These are phyloP conservation scores for Pocillopora damicornis DNA, from an alignment of 64 coral and sea anemone genomes.

Conservation along the genomic window DNA sequence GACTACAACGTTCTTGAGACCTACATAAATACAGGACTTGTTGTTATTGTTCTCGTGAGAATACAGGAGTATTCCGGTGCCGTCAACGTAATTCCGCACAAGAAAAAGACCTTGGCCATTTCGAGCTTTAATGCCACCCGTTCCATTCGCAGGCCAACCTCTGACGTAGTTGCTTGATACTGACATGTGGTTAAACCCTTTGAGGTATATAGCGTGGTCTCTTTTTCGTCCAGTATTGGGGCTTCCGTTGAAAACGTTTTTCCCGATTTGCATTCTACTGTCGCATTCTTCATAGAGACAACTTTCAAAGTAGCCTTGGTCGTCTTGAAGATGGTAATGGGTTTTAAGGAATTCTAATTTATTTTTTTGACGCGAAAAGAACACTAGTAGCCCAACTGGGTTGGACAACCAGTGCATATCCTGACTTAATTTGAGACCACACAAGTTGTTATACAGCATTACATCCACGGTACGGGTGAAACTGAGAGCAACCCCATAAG, in stretches of 20 bases:
- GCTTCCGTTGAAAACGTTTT: conserved; percentile 50
- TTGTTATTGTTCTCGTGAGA: neutral
- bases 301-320: conserved; percentile 21
- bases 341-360: neutral
- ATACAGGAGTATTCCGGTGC: neutral
- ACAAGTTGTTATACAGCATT: neutral
- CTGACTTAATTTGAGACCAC: conserved; percentile 18
- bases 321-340: neutral
- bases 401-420: conserved; percentile 15
- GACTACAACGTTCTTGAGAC: conserved; percentile 25
- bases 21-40: neutral
- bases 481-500: neutral
- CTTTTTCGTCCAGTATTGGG: neutral
- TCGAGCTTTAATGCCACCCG: no score
- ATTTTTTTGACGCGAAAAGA: neutral
- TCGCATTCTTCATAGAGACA: conserved; percentile 3
- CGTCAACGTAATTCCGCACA: no score
- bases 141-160: conserved; percentile 10
- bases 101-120: no score
- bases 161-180: conserved; percentile 27
- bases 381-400: neutral
- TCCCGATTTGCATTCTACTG: neutral
- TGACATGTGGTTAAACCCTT: conserved; percentile 10
- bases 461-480: neutral
- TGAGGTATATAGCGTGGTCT: conserved; percentile 45